Conservation (phyloP, 2,797 vertebrate species). For the Micropoecilia bifurca region DNA sequence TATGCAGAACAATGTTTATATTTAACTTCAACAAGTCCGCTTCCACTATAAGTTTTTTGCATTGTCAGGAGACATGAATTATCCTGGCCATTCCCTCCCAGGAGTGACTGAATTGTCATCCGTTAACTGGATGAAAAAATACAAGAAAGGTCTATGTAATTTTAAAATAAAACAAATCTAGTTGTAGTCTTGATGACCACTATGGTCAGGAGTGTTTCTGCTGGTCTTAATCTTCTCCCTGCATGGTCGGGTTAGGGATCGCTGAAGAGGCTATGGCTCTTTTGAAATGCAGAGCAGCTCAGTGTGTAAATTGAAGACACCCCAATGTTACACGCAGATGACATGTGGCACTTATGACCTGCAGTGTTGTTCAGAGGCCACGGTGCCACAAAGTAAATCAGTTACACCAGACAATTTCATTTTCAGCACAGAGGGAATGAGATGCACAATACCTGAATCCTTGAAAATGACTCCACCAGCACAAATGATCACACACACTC, state of each 20-base stretch:
- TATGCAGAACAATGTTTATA: too few species aligned
- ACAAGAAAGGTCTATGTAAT: background rate
- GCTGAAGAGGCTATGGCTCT: background rate
- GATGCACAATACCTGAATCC: constrained; percentile 81
- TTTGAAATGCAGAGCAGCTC: background rate
- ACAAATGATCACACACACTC: background rate
- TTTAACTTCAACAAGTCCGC: too few species aligned
- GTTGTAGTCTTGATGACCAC: background rate
- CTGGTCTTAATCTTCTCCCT: background rate
- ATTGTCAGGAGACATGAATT: too few species aligned
- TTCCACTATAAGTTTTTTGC: too few species aligned
- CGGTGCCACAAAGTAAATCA: constrained; percentile 83
- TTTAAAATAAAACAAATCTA: background rate
- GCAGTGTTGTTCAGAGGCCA: constrained; percentile 40
- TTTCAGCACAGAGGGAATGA: constrained; percentile 85
- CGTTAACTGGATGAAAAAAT: background rate
- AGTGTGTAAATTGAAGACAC: background rate
- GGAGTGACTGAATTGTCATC: too few species aligned
- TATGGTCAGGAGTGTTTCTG: background rate
- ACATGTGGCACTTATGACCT: constrained; percentile 83
- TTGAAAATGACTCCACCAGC: constrained; percentile 77
- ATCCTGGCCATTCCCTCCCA: too few species aligned
- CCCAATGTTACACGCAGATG: constrained; percentile 79
- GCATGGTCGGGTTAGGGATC: background rate
- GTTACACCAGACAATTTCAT: constrained; percentile 89